phyloP scores from a whole-genome alignment of 2,113 vertebrate species.

The Vulpes ferrilata region DNA sequence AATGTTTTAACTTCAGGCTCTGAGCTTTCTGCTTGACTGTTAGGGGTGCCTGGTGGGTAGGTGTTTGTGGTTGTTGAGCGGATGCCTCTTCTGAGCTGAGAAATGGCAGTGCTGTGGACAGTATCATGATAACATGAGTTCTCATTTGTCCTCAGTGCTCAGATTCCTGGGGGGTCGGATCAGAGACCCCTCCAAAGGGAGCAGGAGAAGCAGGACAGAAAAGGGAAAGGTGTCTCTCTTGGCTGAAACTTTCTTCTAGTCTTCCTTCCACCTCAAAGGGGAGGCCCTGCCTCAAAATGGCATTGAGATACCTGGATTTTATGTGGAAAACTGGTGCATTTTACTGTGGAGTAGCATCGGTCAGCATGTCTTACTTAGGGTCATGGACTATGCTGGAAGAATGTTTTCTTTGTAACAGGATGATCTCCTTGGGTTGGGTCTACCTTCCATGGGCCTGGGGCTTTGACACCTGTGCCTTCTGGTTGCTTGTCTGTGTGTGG shows the following conservation, averaged over 20 bases:
- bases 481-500: neutral
- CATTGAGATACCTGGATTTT: fast-evolving
- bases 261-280: neutral
- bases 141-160: neutral
- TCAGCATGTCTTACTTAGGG: neutral
- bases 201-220: neutral
- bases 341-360: fast-evolving
- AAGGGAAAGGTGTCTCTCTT: neutral
- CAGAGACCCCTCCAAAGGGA: neutral
- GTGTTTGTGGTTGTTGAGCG: neutral
- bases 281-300: neutral
- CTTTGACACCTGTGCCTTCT: fast-evolving
- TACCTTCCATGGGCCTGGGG: neutral
- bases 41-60: neutral
- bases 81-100: neutral
- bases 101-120: too few species aligned
- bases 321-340: fast-evolving
- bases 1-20: neutral
- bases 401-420: neutral
- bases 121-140: fast-evolving
- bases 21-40: too few species aligned
- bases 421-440: too few species aligned
- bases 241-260: neutral
- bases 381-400: fast-evolving
- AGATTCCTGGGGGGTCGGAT: neutral